These are phyloP conservation scores for Myotis findleyi DNA, from an alignment of 2,797 vertebrate genomes.

Conservation along the genomic window DNA sequence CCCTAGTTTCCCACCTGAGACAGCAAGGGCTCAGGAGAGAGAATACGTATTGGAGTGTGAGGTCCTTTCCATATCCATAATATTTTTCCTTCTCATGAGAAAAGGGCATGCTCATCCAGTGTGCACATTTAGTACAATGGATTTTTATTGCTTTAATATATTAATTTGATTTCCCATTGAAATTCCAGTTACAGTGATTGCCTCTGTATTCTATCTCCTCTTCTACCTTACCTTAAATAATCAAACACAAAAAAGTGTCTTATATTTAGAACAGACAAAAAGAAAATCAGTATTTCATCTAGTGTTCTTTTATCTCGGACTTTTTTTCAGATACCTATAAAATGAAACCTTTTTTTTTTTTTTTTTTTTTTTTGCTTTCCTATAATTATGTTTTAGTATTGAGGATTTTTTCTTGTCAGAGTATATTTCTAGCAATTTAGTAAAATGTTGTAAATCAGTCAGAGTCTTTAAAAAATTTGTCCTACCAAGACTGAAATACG, in stretches of 20 bases:
- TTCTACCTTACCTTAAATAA: background rate
- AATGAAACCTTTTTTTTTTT: background rate
- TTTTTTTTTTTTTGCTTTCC: slow-evolving; percentile 20
- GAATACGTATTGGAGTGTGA: background rate
- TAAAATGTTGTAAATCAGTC: slow-evolving; percentile 76
- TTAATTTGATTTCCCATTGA: slow-evolving; percentile 47
- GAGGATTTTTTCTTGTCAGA: slow-evolving; percentile 5
- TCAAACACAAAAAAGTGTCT: background rate
- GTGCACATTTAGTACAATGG: background rate
- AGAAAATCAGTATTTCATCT: slow-evolving; percentile 32
- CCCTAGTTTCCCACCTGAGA: background rate
- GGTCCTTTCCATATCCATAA: background rate
- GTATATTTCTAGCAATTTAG: slow-evolving; percentile 70
- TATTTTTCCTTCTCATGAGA: slow-evolving; percentile 7
- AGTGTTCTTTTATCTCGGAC: slow-evolving; percentile 35
- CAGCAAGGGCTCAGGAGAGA: background rate
- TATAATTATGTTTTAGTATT: slow-evolving; percentile 61
- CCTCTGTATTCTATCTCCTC: background rate
- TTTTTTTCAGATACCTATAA: slow-evolving; percentile 34
- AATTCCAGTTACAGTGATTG: background rate
- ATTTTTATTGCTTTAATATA: slow-evolving; percentile 45
- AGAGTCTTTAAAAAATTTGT: slow-evolving; percentile 70
- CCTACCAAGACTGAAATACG: slow-evolving; percentile 67
- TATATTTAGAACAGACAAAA: slow-evolving; percentile 48
- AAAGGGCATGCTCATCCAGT: background rate